phyloP scores from a whole-genome alignment of 1,140 invertebrate species.

The Chlorops oryzae region DNA sequence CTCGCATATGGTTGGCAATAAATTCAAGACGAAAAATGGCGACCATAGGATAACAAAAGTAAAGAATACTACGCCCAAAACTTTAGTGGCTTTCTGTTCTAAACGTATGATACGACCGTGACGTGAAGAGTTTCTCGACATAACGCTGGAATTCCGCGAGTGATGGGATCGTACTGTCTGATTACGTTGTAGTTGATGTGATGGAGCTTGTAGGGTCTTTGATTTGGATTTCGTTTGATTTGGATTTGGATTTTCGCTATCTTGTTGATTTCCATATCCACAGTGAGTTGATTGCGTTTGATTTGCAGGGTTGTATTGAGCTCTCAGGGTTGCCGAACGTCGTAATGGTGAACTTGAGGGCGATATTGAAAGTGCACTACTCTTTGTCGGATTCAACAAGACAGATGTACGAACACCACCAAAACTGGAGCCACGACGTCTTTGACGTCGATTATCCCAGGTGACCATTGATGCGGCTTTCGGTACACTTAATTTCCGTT shows the following conservation, averaged over 20 bases:
- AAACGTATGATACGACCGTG: constrained; percentile 74
- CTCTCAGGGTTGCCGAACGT: constrained; percentile 53
- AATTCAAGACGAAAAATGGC: constrained; percentile 86
- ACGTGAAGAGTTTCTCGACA: constrained; percentile 69
- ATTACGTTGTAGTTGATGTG: constrained; percentile 47
- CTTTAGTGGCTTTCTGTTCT: constrained; percentile 92
- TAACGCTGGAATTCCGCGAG: constrained; percentile 69
- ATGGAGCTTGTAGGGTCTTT: constrained; percentile 46
- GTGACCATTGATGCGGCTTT: constrained; percentile 53
- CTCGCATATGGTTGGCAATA: constrained; percentile 70
- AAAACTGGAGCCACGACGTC: constrained; percentile 54
- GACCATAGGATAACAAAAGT: constrained; percentile 91
- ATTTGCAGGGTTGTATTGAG: constrained; percentile 48
- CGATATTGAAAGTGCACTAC: constrained; percentile 36
- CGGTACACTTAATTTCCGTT: constrained; percentile 39
- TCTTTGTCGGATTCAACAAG: constrained; percentile 45
- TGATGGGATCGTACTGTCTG: constrained; percentile 57
- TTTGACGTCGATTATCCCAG: constrained; percentile 55
- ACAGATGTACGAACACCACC: constrained; percentile 53
- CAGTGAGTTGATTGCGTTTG: background rate
- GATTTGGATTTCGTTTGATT: constrained; percentile 15
- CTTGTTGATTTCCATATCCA: background rate
- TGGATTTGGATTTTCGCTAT: background rate
- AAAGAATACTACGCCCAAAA: constrained; percentile 86
- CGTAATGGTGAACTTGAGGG: constrained; percentile 50